Evolutionary conservation across 1,140 invertebrate species (phyloP).

Genomic region (Drosophila serrata): DNA sequence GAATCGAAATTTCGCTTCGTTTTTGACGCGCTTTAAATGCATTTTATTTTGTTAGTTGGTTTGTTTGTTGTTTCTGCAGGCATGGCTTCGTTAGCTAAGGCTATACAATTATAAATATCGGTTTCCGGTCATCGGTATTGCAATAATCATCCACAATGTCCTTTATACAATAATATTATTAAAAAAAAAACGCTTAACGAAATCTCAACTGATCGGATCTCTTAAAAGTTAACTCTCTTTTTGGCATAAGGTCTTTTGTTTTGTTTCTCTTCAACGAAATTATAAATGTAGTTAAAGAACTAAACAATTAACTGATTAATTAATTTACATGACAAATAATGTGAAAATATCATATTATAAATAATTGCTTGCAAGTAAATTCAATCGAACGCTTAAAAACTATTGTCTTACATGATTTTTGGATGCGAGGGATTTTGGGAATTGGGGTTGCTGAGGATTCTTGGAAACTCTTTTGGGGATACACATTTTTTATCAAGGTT

Average conservation of each 20-base stretch:
- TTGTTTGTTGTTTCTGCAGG: constrained; percentile 48
- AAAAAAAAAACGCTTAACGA: constrained; percentile 46
- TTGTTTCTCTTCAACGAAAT: constrained; percentile 60
- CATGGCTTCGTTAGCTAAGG: constrained; percentile 47
- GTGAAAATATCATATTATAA: constrained; percentile 49
- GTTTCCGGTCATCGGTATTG: constrained; percentile 30
- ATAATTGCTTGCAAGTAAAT: constrained; percentile 61
- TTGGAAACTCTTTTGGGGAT: constrained; percentile 10
- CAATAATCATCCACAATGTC: constrained; percentile 34
- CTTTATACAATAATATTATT: constrained; percentile 41
- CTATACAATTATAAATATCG: constrained; percentile 47
- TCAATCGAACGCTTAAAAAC: constrained; percentile 54
- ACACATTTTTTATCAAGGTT: background rate
- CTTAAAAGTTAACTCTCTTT: constrained; percentile 37
- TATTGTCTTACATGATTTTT: constrained; percentile 39
- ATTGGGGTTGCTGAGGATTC: background rate
- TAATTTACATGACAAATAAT: constrained; percentile 51
- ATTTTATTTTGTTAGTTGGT: constrained; percentile 69
- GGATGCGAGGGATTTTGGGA: constrained; percentile 20
- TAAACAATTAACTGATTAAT: constrained; percentile 36
- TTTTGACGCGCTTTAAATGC: constrained; percentile 70
- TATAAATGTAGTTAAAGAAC: constrained; percentile 80
- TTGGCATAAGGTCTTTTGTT: constrained; percentile 61
- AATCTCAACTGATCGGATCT: constrained; percentile 56
- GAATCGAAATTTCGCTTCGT: constrained; percentile 53